Base-by-base conservation (phyloP, 2,888 invertebrate genomes). In the Petrolisthes manimaculis region DNA sequence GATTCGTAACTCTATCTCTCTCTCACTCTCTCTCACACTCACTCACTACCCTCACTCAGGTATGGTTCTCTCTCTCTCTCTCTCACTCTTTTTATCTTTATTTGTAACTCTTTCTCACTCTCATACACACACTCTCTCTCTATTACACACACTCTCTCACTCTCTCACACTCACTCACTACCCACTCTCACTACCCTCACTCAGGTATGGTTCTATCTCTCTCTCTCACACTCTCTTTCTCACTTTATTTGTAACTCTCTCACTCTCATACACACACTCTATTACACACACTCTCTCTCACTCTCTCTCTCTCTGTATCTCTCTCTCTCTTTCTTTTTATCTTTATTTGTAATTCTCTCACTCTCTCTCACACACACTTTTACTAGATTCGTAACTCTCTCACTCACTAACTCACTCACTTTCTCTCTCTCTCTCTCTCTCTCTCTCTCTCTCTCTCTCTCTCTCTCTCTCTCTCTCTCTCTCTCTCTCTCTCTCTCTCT, bases 231-330 rank as follows among this genome's bases (percentile, higher is more conserved):
- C 71, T 79, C 79, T 78, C 78, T n/a, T 21, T 75, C 53, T 55
- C 74, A 24, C 55, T 37, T 21, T 61, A 9, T 12, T 9, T 61
- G 14, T 53, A 4, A 12, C 9, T 69, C 51, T 3, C 82, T 74
- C 21, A 6, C 21, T 74, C 24, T 51, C 53, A 9, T 12, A 14
- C 55, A 9, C 24, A 3, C 54, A 24, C 61, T 9, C 37, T 67
- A 37, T 14, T n/a, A 37, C 61, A 37, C n/a, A n/a, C n/a, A 6
- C 14, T n/a, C 61, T 51, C 12, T 61, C 53, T 37, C 77, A 77
- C 77, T 18, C 61, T 84, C 37, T 51, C 69, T 83, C 37, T 67
- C 53, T 71, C n/a, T n/a, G n/a, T n/a, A n/a, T n/a, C n/a, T n/a
- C n/a, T n/a, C n/a, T n/a, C n/a, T n/a, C n/a, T n/a, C n/a, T n/a